Evolutionary conservation across 2,113 vertebrate species (phyloP).

Genomic region (Leptodactylus fuscus): DNA sequence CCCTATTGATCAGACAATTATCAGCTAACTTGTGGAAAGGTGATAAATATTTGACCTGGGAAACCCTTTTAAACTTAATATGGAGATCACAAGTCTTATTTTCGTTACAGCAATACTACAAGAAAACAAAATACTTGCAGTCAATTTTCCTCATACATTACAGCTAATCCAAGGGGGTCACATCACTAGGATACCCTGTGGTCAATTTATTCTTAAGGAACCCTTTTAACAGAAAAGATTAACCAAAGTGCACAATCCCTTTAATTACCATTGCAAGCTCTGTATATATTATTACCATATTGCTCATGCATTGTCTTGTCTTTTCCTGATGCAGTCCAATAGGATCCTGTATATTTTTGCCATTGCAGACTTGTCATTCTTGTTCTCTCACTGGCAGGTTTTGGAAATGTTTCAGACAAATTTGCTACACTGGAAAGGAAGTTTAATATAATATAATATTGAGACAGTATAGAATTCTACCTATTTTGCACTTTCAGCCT

Average conservation of each 20-base stretch:
- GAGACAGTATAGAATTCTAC: not conserved
- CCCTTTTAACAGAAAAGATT: not conserved
- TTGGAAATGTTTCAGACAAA: not conserved
- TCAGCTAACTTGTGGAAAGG: too few species aligned
- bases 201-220: not conserved
- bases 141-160: not conserved
- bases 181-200: not conserved
- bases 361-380: not conserved
- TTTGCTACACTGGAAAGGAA: not conserved
- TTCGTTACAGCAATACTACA: too few species aligned
- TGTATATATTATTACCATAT: not conserved
- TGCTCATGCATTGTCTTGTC: not conserved
- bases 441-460: not conserved
- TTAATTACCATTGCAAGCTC: not conserved
- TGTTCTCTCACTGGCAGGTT: not conserved
- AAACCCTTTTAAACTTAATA: too few species aligned
- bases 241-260: not conserved
- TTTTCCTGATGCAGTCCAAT: not conserved
- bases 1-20: too few species aligned
- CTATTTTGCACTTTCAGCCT: not conserved
- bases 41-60: too few species aligned
- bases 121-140: not conserved
- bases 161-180: not conserved
- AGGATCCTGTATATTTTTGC: not conserved
- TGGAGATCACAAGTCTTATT: too few species aligned